These are phyloP conservation scores for Echiichthys vipera DNA, from an alignment of 2,797 vertebrate genomes.

Conservation along the genomic window DNA sequence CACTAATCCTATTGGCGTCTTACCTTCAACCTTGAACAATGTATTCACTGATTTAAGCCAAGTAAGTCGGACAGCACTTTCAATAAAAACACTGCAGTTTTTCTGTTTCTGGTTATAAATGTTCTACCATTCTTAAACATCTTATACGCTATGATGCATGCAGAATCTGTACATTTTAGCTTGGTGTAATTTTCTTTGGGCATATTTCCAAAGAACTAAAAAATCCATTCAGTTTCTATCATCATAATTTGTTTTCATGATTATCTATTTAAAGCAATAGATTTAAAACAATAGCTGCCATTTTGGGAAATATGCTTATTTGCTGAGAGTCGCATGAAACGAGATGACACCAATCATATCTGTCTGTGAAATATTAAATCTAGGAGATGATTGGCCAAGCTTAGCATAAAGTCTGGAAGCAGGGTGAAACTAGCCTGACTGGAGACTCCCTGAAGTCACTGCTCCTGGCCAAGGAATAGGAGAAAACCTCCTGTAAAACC, in stretches of 20 bases:
- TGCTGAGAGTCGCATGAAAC: neutral
- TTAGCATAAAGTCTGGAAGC: neutral
- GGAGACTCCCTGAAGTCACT: neutral
- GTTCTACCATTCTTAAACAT: conserved; percentile 30
- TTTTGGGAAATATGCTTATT: conserved; percentile 12
- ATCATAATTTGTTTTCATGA: too few relatives aligned
- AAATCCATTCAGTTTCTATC: neutral
- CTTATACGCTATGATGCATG: conserved; percentile 50
- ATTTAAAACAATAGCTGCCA: conserved; percentile 19
- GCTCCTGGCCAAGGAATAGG: neutral
- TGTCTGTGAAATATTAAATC: too few relatives aligned
- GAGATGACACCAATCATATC: neutral
- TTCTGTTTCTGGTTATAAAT: neutral
- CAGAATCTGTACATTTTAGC: conserved; percentile 56
- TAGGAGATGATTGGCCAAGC: neutral
- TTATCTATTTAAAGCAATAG: neutral
- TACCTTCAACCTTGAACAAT: neutral
- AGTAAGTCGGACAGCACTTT: conserved; percentile 12
- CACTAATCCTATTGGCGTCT: conserved; percentile 19
- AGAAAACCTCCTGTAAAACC: neutral
- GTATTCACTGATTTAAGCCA: conserved; percentile 10
- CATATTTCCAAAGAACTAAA: neutral
- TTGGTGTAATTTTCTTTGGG: neutral
- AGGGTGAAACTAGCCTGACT: neutral
- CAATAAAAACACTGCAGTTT: neutral